Evolutionary conservation across 30 jellyfish, hydroid and myxozoan genomes (phyloP).

Genomic region (Aurelia sp.): DNA sequence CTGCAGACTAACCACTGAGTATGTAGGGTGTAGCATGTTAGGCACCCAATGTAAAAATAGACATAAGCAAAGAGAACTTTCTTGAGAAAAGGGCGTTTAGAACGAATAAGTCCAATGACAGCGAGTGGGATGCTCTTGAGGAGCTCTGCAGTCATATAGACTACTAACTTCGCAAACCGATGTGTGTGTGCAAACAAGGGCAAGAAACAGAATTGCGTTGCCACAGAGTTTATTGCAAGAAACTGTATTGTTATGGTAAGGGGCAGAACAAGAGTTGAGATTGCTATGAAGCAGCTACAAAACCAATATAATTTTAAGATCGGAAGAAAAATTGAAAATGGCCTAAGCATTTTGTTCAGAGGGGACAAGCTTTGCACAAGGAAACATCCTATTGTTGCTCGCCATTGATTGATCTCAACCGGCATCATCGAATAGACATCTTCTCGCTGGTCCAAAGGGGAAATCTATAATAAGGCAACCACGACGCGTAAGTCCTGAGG

Average conservation of each 20-base stretch:
- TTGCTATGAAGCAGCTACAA: constrained; percentile 9
- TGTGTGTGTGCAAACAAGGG: no score
- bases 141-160: no score
- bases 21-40: no score
- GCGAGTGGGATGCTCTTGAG: no score
- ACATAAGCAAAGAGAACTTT: no score
- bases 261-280: constrained; percentile 30
- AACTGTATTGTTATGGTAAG: constrained; percentile 6
- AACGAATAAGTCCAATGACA: no score
- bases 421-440: constrained; percentile 29
- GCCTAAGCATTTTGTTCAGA: constrained; percentile 7
- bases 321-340: constrained; percentile 12
- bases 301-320: background rate
- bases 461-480: background rate
- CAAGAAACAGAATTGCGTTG: no score
- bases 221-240: background rate
- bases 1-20: no score
- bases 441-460: constrained; percentile 24
- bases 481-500: constrained; percentile 11
- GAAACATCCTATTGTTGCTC: constrained; percentile 50
- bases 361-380: background rate
- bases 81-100: no score
- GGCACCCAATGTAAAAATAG: no score
- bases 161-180: no score
- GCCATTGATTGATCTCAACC: constrained; percentile 43